Evolutionary conservation across 2,888 invertebrate genomes (phyloP), one percentile per base, ranked within the genome.

Genomic region (Drosophila emarginata): DNA sequence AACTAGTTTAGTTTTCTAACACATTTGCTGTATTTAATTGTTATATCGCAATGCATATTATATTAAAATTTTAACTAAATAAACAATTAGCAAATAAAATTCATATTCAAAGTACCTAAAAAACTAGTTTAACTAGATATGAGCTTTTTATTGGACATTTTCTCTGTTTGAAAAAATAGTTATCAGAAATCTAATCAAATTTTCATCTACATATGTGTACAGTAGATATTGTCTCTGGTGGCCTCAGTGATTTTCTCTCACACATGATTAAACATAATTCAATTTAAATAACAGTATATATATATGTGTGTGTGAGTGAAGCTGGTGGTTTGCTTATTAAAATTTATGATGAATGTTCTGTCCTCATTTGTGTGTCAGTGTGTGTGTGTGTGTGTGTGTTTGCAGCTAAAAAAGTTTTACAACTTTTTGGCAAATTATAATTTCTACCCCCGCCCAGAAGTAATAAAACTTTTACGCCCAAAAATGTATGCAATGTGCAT

Each of bases 381-480:
- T 21, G 15, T 60, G 12, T 50, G 28, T 15, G 45, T 45, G 18
- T 45, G 45, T 15, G 7, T 21, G 26, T 60, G 12, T 28, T 14
- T 58, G 65, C 39, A 57, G 61, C 71, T 61, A 39, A 70, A 71
- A 40, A 75, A 80, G 84, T 80, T 81, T 64, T 59, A 79, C 70
- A 81, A 77, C 81, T 80, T 77, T 45, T 77, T 64, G 65, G 51
- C 66, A 78, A 82, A 78, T 80, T 77, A 77, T 80, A 80, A 78
- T 72, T 72, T 72, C 59, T 59, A 61, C 52, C 37, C 57, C 65
- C 50, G 37, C 65, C 32, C 50, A 51, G 18, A 74, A 80, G 79
- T 75, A 74, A 80, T 80, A 78, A 73, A 83, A 80, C 74, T 80
- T 83, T 77, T 72, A 74, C 81, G 80, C 72, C 74, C 64, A 60